Evolutionary conservation across 2,113 vertebrate species (phyloP).

Genomic region (Myotis brandtii): DNA sequence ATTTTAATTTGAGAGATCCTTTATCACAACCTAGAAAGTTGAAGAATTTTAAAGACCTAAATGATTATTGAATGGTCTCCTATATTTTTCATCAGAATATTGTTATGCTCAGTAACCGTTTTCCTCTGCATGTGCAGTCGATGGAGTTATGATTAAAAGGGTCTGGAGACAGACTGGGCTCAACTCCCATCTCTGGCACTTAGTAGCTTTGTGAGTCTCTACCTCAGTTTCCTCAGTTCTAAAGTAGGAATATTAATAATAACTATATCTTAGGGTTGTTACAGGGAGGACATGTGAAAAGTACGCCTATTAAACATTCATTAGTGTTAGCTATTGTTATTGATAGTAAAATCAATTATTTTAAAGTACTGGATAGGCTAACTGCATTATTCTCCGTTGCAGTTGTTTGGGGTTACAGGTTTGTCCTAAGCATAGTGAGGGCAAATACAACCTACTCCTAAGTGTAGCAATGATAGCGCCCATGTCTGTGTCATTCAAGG

Average conservation of each 20-base stretch:
- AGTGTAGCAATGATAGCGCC: neutral
- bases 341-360: neutral
- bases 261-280: neutral
- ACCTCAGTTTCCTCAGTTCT: neutral
- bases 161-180: neutral
- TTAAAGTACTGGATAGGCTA: neutral
- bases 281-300: neutral
- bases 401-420: neutral
- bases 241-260: neutral
- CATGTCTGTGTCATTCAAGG: neutral
- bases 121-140: too few relatives aligned
- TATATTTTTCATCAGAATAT: neutral
- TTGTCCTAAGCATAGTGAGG: neutral
- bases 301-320: neutral
- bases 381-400: neutral
- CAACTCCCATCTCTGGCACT: neutral
- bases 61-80: neutral
- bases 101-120: neutral
- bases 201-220: neutral
- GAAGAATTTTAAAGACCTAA: neutral
- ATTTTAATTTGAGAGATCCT: neutral
- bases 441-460: fast-evolving
- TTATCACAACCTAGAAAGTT: neutral
- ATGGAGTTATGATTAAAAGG: neutral
- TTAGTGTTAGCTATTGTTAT: neutral